These are phyloP conservation scores for Onychomys leucogaster DNA, from an alignment of 2,797 vertebrate species.

Conservation along the genomic window DNA sequence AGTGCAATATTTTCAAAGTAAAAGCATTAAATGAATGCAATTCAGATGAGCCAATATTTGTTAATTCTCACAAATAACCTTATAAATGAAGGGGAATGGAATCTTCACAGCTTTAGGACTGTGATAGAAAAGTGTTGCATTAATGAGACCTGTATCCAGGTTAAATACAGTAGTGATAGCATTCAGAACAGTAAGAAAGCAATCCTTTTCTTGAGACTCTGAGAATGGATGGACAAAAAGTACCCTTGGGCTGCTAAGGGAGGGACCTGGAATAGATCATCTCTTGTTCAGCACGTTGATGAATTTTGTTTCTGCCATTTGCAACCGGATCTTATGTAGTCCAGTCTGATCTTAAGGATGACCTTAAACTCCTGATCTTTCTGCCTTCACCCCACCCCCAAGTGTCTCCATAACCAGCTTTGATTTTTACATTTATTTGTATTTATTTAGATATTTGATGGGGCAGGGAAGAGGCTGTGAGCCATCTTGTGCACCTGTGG, in stretches of 20 bases:
- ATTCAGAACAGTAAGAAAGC: not conserved
- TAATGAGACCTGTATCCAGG: not conserved
- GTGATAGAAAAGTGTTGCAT: not conserved
- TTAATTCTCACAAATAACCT: not conserved
- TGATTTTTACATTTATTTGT: too few species aligned
- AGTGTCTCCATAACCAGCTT: too few species aligned
- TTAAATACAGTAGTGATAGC: not conserved
- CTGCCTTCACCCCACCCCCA: not conserved
- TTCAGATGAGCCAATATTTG: not conserved
- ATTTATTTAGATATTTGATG: too few species aligned
- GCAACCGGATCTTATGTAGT: not conserved
- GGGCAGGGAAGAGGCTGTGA: too few species aligned
- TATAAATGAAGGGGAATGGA: not conserved
- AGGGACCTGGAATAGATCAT: not conserved
- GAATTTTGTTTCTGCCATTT: not conserved
- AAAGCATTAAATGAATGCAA: too few species aligned
- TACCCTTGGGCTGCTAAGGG: not conserved
- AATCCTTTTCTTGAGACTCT: not conserved
- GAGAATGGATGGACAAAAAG: not conserved
- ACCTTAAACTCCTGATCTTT: not conserved
- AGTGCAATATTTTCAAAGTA: too few species aligned
- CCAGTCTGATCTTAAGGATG: not conserved
- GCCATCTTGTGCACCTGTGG: too few species aligned
- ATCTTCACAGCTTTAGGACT: not conserved
- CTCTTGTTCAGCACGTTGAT: not conserved